Percentiles rank a stretch among this genome's conserved stretches.
phyloP scores from a whole-genome alignment of 1,140 invertebrate genomes.

The Scaptomyza pallida region DNA sequence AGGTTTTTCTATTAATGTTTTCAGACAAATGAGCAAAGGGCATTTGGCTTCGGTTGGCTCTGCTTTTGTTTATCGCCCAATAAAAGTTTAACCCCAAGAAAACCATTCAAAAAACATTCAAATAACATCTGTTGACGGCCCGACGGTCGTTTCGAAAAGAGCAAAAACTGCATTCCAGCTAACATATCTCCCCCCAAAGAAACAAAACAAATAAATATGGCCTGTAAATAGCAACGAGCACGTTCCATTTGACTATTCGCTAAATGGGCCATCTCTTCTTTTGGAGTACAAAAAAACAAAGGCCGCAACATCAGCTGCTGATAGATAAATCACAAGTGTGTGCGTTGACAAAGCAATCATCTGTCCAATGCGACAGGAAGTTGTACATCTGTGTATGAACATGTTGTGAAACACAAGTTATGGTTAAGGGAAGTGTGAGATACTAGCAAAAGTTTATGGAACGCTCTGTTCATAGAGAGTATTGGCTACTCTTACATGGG shows the following conservation, averaged over 20 bases:
- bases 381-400: background rate
- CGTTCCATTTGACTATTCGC: background rate
- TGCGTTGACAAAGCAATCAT: conserved; percentile 3
- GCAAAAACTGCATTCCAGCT: conserved; percentile 31
- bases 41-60: conserved; percentile 4
- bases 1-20: conserved; percentile 76
- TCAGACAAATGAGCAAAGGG: conserved; percentile 45
- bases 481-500: no score
- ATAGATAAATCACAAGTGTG: conserved; percentile 23
- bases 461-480: no score
- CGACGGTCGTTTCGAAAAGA: background rate
- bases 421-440: no score
- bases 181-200: conserved; percentile 9
- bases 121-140: conserved; percentile 29
- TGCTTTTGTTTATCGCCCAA: conserved; percentile 55
- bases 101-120: conserved; percentile 7
- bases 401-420: conserved; percentile 6
- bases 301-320: conserved; percentile 16
- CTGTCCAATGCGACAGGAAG: conserved; percentile 39
- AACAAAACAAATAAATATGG: conserved; percentile 39
- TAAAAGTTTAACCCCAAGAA: conserved; percentile 20
- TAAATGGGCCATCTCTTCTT: conserved; percentile 8
- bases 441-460: no score
- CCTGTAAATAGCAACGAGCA: conserved; percentile 13
- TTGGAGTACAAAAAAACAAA: conserved; percentile 9